Percentiles rank a stretch among this genome's conserved stretches.
phyloP scores from a whole-genome alignment of 2,113 vertebrate genomes.

The Cygnus atratus region DNA sequence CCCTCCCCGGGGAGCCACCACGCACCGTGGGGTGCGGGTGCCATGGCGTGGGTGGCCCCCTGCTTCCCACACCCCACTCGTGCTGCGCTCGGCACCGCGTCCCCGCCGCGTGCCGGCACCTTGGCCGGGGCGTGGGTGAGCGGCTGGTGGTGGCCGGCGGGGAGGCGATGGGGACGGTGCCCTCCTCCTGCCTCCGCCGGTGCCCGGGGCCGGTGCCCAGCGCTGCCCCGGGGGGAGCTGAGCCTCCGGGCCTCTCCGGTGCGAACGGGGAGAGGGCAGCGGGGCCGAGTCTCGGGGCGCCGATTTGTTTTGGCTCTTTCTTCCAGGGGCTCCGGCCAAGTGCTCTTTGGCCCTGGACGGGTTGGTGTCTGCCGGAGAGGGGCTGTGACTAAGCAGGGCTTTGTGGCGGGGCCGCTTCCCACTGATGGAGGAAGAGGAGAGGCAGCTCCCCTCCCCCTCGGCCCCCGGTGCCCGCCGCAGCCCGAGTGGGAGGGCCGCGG shows the following conservation, averaged over 20 bases:
- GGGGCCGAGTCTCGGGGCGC: background rate
- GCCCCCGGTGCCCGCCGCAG: background rate
- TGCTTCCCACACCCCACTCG: background rate
- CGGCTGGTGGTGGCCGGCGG: no score
- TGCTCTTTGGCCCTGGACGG: background rate
- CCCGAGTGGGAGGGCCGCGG: no score
- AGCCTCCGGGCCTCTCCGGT: background rate
- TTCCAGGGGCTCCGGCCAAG: background rate
- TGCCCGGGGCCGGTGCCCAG: background rate
- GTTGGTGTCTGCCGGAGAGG: background rate
- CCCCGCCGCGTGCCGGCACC: no score
- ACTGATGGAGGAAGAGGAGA: slow-evolving; percentile 33
- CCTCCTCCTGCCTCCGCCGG: background rate
- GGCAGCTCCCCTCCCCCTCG: slow-evolving; percentile 8
- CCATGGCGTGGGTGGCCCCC: background rate
- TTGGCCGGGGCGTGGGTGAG: no score
- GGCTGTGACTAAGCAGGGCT: slow-evolving; percentile 30
- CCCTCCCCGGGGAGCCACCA: no score
- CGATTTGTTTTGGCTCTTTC: background rate
- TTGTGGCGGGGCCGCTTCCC: background rate
- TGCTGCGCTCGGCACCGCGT: background rate
- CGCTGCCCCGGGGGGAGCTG: slow-evolving; percentile 4
- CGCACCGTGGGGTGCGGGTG: no score
- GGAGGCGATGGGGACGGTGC: background rate
- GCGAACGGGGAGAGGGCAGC: background rate